A percentile compares a stretch with the other conserved stretches of the same genome.
These are phyloP conservation scores for Pandemis corylana DNA, from an alignment of 2,888 invertebrate species.

Conservation along the genomic window DNA sequence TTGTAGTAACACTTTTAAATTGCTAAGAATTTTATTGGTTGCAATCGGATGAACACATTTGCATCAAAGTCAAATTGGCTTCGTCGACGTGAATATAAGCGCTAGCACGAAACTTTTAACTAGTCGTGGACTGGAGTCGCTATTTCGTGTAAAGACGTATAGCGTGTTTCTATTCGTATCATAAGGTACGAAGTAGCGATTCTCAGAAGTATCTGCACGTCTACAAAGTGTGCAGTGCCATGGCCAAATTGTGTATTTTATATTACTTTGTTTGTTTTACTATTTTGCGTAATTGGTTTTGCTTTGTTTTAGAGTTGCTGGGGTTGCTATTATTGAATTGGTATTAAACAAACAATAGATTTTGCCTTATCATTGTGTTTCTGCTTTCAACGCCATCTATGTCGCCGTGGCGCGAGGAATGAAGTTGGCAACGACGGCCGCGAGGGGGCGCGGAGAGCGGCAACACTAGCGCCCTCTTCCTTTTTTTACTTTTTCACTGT, in stretches of 20 bases:
- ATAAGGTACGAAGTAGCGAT: constrained; percentile 24
- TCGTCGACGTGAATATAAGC: constrained; percentile 58
- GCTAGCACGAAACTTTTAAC: constrained; percentile 65
- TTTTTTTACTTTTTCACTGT: too few relatives aligned
- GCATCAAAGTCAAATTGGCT: constrained; percentile 71
- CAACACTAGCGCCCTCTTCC: too few relatives aligned
- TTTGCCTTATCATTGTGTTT: background rate
- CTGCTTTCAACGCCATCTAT: too few relatives aligned
- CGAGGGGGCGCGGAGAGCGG: too few relatives aligned
- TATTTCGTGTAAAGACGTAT: constrained; percentile 22
- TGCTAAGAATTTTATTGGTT: constrained; percentile 21
- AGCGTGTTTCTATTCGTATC: constrained; percentile 18
- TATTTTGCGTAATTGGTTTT: constrained; percentile 14
- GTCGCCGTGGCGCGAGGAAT: too few relatives aligned
- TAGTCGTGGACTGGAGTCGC: constrained; percentile 48
- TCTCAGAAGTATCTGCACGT: constrained; percentile 10
- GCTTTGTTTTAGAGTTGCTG: background rate
- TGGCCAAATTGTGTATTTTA: background rate
- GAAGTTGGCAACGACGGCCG: too few relatives aligned
- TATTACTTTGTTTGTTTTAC: background rate
- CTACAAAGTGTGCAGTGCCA: constrained; percentile 11
- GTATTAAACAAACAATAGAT: background rate
- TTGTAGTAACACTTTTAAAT: background rate
- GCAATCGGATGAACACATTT: constrained; percentile 60
- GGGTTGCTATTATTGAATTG: background rate